phyloP scores from a whole-genome alignment of 2,113 vertebrate genomes.

The Crotalus horridus region DNA sequence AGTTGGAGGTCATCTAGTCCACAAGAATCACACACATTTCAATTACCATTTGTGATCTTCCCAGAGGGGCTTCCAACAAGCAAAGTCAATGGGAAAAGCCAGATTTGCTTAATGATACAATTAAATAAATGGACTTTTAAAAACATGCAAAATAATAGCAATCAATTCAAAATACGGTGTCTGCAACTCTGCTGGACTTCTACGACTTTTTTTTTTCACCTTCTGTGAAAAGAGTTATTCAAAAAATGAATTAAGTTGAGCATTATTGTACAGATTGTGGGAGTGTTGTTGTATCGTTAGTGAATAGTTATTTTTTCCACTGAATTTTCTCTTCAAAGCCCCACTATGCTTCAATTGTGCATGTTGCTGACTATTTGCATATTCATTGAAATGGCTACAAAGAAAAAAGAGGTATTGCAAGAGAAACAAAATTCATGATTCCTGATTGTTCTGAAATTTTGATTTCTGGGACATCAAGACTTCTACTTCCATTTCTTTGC shows the following conservation, averaged over 20 bases:
- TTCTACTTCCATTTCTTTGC: not conserved
- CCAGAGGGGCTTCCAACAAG: not conserved
- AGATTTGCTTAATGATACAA: not conserved
- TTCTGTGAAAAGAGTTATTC: not conserved
- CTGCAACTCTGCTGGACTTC: not conserved
- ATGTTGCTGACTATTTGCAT: not conserved
- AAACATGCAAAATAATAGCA: not conserved
- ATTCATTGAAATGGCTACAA: not conserved
- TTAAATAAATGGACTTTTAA: not conserved
- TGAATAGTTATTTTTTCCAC: not conserved
- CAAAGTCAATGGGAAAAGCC: not conserved
- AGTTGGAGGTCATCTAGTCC: too few species aligned
- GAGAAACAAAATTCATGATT: not conserved
- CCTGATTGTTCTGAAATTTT: not conserved
- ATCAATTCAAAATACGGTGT: not conserved
- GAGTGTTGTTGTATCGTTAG: not conserved
- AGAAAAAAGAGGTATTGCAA: not conserved
- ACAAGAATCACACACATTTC: too few species aligned
- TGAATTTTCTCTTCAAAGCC: not conserved
- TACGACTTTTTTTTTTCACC: not conserved
- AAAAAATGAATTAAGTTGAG: not conserved
- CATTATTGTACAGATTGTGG: not conserved
- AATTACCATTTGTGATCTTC: not conserved
- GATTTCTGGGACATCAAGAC: not conserved
- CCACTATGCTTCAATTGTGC: not conserved